Evolutionary conservation across 1,140 invertebrate genomes (phyloP).

Genomic region (Papilio helenus): DNA sequence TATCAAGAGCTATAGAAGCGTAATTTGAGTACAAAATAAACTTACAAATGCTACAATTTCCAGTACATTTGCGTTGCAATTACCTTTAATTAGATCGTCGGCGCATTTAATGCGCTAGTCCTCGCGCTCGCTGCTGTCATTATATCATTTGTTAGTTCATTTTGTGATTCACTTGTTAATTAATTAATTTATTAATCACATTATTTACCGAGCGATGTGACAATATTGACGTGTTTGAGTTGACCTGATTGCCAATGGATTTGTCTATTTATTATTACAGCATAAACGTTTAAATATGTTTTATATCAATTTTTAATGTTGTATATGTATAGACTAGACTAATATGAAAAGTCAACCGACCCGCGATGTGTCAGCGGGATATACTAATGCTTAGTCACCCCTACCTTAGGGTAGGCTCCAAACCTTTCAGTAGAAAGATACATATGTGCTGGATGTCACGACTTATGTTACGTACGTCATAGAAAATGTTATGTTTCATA

Average conservation of each 20-base stretch:
- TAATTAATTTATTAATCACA: conserved; percentile 2
- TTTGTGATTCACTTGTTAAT: background rate
- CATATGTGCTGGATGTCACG: no score
- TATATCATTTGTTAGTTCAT: background rate
- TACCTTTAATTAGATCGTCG: background rate
- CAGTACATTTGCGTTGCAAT: background rate
- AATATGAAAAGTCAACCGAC: no score
- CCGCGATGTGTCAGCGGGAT: no score
- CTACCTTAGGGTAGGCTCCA: no score
- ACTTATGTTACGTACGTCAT: background rate
- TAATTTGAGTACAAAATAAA: background rate
- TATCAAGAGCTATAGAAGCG: no score
- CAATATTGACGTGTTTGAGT: conserved; percentile 3
- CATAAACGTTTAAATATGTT: background rate
- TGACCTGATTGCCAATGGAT: background rate
- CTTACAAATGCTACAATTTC: background rate
- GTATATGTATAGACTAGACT: no score
- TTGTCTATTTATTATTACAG: background rate
- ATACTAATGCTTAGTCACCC: no score
- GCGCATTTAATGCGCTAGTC: background rate
- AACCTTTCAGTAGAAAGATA: no score
- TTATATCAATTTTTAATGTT: no score
- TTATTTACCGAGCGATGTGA: background rate
- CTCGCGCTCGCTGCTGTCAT: background rate
- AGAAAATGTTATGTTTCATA: background rate